These are phyloP conservation scores for Hippocampus barbouri DNA, from an alignment of 2,113 vertebrate genomes.

Conservation along the genomic window DNA sequence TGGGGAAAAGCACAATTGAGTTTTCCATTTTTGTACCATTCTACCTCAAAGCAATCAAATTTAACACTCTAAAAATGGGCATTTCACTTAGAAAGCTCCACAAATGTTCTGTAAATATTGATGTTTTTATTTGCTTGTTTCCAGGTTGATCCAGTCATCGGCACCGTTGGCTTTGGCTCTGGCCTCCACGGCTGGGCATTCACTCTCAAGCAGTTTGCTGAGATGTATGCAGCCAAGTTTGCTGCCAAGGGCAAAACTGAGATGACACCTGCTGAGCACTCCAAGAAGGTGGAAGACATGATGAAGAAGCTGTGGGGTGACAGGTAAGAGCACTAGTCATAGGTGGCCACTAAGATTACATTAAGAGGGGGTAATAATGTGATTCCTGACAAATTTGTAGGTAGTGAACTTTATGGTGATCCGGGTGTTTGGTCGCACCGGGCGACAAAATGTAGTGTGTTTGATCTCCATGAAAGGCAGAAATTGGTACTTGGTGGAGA, in stretches of 20 bases:
- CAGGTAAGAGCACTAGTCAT: constrained; percentile 61
- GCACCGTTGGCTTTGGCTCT: constrained; percentile 94
- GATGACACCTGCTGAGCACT: constrained; percentile 73
- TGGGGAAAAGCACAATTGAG: not conserved
- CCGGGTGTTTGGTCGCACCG: too few relatives aligned
- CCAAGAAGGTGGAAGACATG: constrained; percentile 97
- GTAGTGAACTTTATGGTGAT: not conserved
- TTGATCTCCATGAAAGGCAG: too few relatives aligned
- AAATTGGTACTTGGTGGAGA: too few relatives aligned
- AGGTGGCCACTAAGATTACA: not conserved
- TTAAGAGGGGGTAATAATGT: not conserved
- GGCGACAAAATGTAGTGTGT: too few relatives aligned
- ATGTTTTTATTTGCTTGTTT: not conserved
- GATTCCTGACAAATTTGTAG: not conserved
- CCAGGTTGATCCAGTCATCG: constrained; percentile 85
- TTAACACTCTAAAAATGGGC: too few relatives aligned
- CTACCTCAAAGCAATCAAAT: too few relatives aligned
- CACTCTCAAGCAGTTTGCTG: constrained; percentile 96
- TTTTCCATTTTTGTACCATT: not conserved
- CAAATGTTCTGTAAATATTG: too few relatives aligned
- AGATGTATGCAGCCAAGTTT: constrained; percentile 94
- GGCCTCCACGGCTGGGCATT: constrained; percentile 97
- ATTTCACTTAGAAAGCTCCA: too few relatives aligned
- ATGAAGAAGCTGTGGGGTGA: constrained; percentile 99
- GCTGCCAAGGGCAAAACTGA: constrained; percentile 87